Evolutionary conservation across 2,888 invertebrate genomes (phyloP).

Genomic region (Caenorhabditis sp.): DNA sequence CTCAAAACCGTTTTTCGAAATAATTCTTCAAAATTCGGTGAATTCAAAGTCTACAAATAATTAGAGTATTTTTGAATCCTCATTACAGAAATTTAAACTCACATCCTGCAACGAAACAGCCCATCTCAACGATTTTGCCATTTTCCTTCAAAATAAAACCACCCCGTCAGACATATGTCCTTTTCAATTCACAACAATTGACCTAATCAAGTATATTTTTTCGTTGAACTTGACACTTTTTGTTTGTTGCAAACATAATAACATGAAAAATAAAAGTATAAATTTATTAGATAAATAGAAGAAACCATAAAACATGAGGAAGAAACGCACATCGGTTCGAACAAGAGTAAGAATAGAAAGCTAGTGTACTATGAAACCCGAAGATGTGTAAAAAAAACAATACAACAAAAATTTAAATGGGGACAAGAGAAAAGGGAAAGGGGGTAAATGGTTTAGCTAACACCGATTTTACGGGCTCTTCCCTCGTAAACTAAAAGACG

Average conservation of each 20-base stretch:
- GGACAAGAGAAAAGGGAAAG: background rate
- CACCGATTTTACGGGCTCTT: constrained; percentile 75
- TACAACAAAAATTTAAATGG: background rate
- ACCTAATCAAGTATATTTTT: background rate
- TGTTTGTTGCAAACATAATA: background rate
- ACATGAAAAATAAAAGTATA: background rate
- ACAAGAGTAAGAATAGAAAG: background rate
- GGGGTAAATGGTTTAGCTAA: constrained; percentile 14
- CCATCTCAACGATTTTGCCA: constrained; percentile 12
- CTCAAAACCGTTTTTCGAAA: constrained; percentile 60
- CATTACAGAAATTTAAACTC: background rate
- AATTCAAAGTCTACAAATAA: constrained; percentile 26
- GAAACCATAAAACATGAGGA: background rate
- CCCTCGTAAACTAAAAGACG: constrained; percentile 97
- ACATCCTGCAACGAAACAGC: constrained; percentile 10
- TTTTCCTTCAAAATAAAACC: background rate
- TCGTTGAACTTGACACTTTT: background rate
- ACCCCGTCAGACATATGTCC: background rate
- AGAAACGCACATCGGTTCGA: background rate
- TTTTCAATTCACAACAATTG: background rate
- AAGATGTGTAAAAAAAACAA: background rate
- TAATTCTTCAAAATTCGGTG: constrained; percentile 50
- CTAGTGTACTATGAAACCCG: constrained; percentile 4
- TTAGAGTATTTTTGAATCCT: background rate
- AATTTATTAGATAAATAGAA: background rate